Conservation (phyloP, 2,888 invertebrate genomes). For the Amblyteles armatorius region DNA sequence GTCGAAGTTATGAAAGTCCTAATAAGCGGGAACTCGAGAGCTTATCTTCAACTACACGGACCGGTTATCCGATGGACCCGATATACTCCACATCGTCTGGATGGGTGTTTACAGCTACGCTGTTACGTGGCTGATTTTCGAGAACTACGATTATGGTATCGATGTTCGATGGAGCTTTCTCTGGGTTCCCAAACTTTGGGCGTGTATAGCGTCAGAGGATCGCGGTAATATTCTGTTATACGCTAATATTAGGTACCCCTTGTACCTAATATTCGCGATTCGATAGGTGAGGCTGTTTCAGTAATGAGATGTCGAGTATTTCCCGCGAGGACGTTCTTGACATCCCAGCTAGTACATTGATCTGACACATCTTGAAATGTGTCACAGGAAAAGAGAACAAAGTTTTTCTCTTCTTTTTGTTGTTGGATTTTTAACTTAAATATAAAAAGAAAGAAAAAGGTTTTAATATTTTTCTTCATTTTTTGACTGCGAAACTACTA, state of each 20-base stretch:
- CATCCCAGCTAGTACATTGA: neutral
- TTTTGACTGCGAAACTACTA: too few species aligned
- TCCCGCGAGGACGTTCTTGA: neutral
- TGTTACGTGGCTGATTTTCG: neutral
- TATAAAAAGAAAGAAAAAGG: too few species aligned
- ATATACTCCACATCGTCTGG: conserved; percentile 35
- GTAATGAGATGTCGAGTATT: neutral
- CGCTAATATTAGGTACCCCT: neutral
- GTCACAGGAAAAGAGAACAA: too few species aligned
- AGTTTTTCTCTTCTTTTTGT: too few species aligned
- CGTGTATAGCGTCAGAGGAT: conserved; percentile 1
- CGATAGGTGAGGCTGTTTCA: neutral
- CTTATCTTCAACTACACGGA: conserved; percentile 46
- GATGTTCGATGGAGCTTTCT: conserved; percentile 7
- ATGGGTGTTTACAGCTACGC: neutral
- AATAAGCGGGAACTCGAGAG: conserved; percentile 47
- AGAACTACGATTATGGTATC: conserved; percentile 41
- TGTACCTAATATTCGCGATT: too few species aligned
- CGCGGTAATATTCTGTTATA: conserved; percentile 23
- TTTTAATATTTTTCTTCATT: too few species aligned
- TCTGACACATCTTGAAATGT: neutral
- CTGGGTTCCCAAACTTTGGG: conserved; percentile 18
- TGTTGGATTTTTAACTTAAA: too few species aligned
- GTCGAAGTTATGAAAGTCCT: conserved; percentile 49
- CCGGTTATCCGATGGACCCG: conserved; percentile 36